Conservation (phyloP, 2,888 invertebrate species). For the Hyles lineata region DNA sequence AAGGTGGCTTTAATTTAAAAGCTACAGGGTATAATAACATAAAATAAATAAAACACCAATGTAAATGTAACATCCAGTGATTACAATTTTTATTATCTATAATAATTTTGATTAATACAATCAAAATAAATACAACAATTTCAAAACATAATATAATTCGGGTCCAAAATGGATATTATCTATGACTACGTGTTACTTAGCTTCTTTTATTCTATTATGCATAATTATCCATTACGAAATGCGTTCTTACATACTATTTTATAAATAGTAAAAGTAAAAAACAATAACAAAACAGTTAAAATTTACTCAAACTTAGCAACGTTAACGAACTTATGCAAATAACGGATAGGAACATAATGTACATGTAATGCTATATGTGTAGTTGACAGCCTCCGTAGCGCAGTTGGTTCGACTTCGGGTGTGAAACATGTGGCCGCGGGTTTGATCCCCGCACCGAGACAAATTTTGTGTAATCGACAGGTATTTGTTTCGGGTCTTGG, state of each 20-base stretch:
- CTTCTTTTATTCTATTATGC: not conserved
- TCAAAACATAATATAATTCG: slow-evolving; percentile 26
- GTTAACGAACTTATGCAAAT: slow-evolving; percentile 4
- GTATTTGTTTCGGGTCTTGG: no score
- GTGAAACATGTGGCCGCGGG: no score
- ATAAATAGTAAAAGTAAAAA: slow-evolving; percentile 12
- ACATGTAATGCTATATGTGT: not conserved
- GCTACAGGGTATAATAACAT: not conserved
- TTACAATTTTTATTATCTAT: slow-evolving; percentile 13
- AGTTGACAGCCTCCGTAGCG: no score
- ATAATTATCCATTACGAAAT: slow-evolving; percentile 10
- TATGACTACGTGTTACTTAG: not conserved
- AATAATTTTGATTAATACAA: slow-evolving; percentile 2
- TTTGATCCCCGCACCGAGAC: no score
- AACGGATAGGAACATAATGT: slow-evolving; percentile 10
- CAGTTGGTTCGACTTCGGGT: no score
- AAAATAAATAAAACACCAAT: slow-evolving; percentile 18
- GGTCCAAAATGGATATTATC: slow-evolving; percentile 4
- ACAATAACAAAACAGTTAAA: slow-evolving; percentile 7
- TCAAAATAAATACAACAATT: slow-evolving; percentile 21
- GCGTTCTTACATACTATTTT: not conserved
- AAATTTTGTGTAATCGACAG: no score
- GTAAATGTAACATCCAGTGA: not conserved
- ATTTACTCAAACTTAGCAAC: slow-evolving; percentile 1
- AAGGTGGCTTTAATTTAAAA: not conserved